Base-by-base conservation (phyloP, 2,888 invertebrate species). In the Leptinotarsa peninsularis region DNA sequence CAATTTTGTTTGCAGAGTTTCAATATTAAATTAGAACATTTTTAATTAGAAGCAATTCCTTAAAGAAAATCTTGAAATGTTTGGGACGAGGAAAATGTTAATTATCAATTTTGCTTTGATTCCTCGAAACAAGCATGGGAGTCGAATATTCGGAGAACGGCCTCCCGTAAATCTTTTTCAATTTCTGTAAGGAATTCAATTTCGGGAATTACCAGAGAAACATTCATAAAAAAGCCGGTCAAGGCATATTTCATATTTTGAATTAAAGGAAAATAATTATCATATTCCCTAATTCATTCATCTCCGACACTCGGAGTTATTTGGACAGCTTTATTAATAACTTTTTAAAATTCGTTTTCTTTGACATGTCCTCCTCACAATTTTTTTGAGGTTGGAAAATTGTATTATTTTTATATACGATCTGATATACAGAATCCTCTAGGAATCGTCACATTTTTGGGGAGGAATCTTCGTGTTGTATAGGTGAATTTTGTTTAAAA, bases 81-180 rank as follows among this genome's bases (percentile, higher is more conserved):
- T 70, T 70, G 58, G 58, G 58, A 18, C 58, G 70, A 18, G 70
- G 58, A 70, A 43, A 58, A 70, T 58, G 70, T 70, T 70, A 70
- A 70, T 70, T 70, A 70, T 58, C 70, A 70, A 70, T 70, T 70
- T 49, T 49, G 58, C 70, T 70, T 70, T 70, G 70, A 70, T 70
- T 70, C 23, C 49, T 18, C 33, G 18, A 18, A 18, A 18, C 18
- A 18, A 18, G 18, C 18, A 18, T 18, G 18, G 18, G 18, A 18
- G 18, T 18, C 18, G 18, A 18, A 18, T 18, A 18, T 18, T 18
- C 18, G 23, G 58, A 14, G 17, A 15, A 63, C 63, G 63, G 18
- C 63, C 63, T 63, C 33, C 63, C n/a, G 63, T 63, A 63, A 63
- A 63, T 63, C 63, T 70, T 70, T 70, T 49, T 70, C 49, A 60